Base-by-base conservation (phyloP, 2,888 invertebrate species). In the Lathronympha strigana region DNA sequence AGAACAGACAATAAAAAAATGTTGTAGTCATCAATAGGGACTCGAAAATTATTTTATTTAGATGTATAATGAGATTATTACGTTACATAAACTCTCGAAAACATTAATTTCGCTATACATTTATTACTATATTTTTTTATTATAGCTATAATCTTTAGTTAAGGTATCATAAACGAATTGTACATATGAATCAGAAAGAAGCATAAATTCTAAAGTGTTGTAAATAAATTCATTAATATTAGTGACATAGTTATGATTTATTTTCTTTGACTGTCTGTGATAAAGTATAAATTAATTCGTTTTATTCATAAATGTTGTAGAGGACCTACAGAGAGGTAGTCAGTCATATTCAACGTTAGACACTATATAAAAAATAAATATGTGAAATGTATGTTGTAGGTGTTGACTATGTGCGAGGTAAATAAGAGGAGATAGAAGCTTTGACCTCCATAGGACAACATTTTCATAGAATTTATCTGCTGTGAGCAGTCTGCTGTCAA, bases 171-270 rank as follows among this genome's bases (percentile, higher is more conserved):
- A 54, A 54, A 58, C 63, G 50, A 63, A 61, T 23, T 66, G 66
- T 66, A 66, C 36, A 89, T 88, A 87, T 80, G 67, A 84, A 73
- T 81, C 75, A 74, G 77, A 73, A 80, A 82, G 81, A 90, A 90
- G 88, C 90, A 90, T 87, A 79, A 82, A 91, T 92, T 91, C 90
- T 90, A 90, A 91, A 92, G 78, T 82, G 73, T 80, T 89, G 88
- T 91, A 89, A 68, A 88, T 88, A 88, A 78, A 81, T 76, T 77
- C 75, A 81, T 76, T 81, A 80, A 68, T 75, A 76, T 75, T 75
- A 67, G 54, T 19, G 38, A 57, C 19, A 36, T 68, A 50, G 54
- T 67, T 55, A 61, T 45, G 40, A 36, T 72, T 63, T 69, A 66
- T 68, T 71, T 83, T 84, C 72, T 71, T 83, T 84, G 86, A 70